Base-by-base conservation (phyloP, 2,888 invertebrate species). In the Drosophila siamana region DNA sequence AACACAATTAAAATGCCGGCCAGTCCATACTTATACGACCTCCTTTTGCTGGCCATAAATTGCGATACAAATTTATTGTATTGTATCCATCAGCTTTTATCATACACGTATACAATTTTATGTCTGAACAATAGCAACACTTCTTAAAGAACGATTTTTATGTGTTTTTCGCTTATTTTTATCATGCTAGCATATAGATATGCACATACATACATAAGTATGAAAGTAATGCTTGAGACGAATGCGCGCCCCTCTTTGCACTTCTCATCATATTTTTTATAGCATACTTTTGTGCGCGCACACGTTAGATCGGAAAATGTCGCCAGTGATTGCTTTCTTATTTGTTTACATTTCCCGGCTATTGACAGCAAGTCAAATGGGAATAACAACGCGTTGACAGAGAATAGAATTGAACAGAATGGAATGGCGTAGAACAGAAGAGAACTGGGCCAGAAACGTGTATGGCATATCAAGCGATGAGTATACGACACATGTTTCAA, bases 401-500 rank as follows among this genome's bases (percentile, higher is more conserved):
- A 38, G 38, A 40, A 26, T 40, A 26, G 15, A 30, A 50, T 3
- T 33, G 38, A 40, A 26, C 36, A 26, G 15, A 30, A 50, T 3
- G 1, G 40, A 38, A 38, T 3, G 26, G 41, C 28, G 41, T 2
- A 47, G 50, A 41, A 40, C 28, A 40, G 16, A 52, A 36, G 16
- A 24, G 41, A 28, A 22, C 33, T n/a, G 16, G 60, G 47, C 8
- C 44, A 66, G 24, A 63, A 43, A 85, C 84, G 88, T 85, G 84
- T 78, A 52, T 57, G 70, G 88, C 84, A 88, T 85, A 74, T 83
- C 74, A 88, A 85, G 68, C 67, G 66, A 62, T 47, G 61, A 73
- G 71, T 65, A 46, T 61, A 68, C 72, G 72, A 88, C 83, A 88
- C 83, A 88, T 88, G 86, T 88, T 88, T 86, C 88, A 84, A 84